Conservation (phyloP, 2,113 vertebrate species). For the Microtus pennsylvanicus region DNA sequence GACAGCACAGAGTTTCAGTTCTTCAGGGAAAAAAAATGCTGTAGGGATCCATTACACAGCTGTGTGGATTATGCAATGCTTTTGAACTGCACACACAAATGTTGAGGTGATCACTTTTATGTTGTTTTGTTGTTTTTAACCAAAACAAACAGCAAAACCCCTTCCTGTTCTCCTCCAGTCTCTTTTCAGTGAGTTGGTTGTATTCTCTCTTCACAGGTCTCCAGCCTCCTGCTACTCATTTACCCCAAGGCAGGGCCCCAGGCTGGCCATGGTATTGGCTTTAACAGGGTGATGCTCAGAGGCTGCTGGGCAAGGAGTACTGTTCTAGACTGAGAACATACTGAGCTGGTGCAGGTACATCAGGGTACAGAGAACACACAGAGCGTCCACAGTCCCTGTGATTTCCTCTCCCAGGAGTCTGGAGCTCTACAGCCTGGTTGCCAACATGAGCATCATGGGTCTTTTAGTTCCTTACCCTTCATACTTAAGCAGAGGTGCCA, state of each 20-base stretch:
- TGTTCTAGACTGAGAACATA: slow-evolving; percentile 86
- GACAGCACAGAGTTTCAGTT: neutral
- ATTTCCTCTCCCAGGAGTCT: slow-evolving; percentile 88
- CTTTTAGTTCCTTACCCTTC: slow-evolving; percentile 87
- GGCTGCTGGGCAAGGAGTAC: slow-evolving; percentile 83
- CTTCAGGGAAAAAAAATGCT: neutral
- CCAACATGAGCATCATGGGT: slow-evolving; percentile 92
- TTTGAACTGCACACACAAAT: neutral
- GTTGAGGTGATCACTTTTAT: neutral
- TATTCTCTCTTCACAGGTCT: neutral
- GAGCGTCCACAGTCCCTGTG: slow-evolving; percentile 68
- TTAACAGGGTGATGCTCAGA: slow-evolving; percentile 87
- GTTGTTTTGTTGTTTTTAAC: neutral
- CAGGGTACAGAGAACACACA: slow-evolving; percentile 88
- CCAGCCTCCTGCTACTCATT: neutral
- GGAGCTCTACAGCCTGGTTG: slow-evolving; percentile 90
- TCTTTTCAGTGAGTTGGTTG: neutral
- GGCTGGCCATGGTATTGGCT: slow-evolving; percentile 91
- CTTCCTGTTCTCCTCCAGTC: neutral
- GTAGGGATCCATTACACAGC: neutral
- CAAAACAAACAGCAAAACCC: neutral
- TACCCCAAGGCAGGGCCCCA: slow-evolving; percentile 88
- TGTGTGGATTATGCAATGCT: neutral
- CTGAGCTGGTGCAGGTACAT: slow-evolving; percentile 88
- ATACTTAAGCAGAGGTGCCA: slow-evolving; percentile 89